Conservation (phyloP, 2,113 vertebrate species). For the Brevimyrus niger region DNA sequence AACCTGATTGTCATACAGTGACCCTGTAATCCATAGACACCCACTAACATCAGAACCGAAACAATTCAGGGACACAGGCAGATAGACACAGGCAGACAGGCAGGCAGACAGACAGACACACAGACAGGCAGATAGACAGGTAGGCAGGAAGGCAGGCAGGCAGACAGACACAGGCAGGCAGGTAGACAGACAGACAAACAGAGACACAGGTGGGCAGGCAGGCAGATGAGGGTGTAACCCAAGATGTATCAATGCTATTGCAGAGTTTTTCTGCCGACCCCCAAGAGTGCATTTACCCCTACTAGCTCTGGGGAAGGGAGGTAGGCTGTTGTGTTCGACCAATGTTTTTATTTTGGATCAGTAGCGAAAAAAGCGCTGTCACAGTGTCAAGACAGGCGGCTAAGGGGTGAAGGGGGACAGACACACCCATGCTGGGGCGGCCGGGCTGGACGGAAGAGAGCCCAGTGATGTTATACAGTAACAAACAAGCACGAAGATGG, state of each 20-base stretch:
- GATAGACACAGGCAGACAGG: neutral
- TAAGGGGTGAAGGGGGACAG: neutral
- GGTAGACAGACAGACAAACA: neutral
- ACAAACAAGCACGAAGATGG: neutral
- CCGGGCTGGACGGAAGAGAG: neutral
- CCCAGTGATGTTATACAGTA: neutral
- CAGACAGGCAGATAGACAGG: neutral
- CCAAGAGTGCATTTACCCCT: neutral
- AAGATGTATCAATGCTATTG: neutral
- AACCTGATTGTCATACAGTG: neutral
- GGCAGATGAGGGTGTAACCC: neutral
- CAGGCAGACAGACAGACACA: neutral
- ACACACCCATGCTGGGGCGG: neutral
- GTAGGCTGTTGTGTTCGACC: neutral
- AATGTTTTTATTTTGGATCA: neutral
- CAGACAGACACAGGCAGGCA: too few species aligned
- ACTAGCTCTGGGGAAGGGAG: neutral
- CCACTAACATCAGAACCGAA: neutral
- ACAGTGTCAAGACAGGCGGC: neutral
- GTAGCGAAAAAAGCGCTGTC: neutral
- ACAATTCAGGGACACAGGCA: neutral
- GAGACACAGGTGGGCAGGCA: neutral
- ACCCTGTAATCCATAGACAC: slow-evolving; percentile 2
- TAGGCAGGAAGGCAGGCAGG: neutral
- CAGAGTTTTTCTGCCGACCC: neutral